Evolutionary conservation across 1,140 invertebrate species (phyloP).

Genomic region (Aleiodes sp.): DNA sequence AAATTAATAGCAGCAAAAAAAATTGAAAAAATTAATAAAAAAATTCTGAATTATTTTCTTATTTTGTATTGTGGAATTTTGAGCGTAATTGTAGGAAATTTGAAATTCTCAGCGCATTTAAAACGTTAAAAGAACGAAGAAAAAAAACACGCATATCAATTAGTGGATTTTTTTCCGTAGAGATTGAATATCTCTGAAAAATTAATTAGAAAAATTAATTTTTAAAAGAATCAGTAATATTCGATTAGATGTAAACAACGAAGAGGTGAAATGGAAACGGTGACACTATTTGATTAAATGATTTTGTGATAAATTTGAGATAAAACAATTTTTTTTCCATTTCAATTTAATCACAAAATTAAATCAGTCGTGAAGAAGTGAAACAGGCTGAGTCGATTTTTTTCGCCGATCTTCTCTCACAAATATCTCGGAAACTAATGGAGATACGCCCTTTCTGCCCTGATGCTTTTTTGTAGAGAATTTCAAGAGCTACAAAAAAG

Average conservation of each 20-base stretch:
- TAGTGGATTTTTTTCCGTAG: slow-evolving; percentile 24
- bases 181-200: background rate
- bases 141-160: slow-evolving; percentile 36
- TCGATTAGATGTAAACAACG: background rate
- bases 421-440: too few relatives aligned
- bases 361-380: too few relatives aligned
- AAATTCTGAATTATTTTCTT: too few relatives aligned
- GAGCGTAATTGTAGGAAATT: background rate
- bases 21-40: background rate
- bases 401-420: too few relatives aligned
- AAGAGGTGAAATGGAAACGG: background rate
- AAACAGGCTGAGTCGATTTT: too few relatives aligned
- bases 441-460: too few relatives aligned
- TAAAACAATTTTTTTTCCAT: background rate
- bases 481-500: too few relatives aligned
- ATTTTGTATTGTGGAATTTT: background rate
- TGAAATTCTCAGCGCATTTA: background rate
- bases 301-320: background rate
- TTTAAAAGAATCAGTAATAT: background rate
- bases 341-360: too few relatives aligned
- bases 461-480: too few relatives aligned
- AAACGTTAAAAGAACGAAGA: background rate
- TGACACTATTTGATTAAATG: background rate
- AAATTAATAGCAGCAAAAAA: background rate
- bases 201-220: background rate